Conservation (phyloP, 2,888 invertebrate genomes). For the Dioctria rufipes region DNA sequence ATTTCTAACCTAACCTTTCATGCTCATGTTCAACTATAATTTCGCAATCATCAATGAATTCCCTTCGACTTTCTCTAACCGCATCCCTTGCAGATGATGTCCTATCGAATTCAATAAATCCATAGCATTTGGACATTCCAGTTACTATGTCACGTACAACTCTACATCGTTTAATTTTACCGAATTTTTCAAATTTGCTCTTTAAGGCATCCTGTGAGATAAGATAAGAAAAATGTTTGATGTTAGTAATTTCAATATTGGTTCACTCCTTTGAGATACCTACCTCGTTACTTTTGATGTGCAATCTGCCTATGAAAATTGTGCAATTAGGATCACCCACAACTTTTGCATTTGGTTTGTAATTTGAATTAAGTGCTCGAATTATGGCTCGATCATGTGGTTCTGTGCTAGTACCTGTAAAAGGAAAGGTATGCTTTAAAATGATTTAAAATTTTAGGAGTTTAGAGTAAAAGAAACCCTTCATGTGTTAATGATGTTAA, state of each 20-base stretch:
- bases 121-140: constrained; percentile 86
- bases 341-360: constrained; percentile 77
- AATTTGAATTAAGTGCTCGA: constrained; percentile 80
- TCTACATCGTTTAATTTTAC: constrained; percentile 76
- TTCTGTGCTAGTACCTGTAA: constrained; percentile 78
- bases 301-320: constrained; percentile 83
- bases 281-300: constrained; percentile 77
- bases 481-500: too few species aligned
- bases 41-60: constrained; percentile 78
- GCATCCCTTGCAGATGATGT: constrained; percentile 77
- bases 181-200: constrained; percentile 77
- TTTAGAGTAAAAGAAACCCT: too few species aligned
- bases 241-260: background rate
- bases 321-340: constrained; percentile 81
- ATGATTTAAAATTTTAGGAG: too few species aligned
- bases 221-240: background rate
- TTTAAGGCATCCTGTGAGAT: constrained; percentile 73
- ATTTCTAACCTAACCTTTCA: constrained; percentile 72
- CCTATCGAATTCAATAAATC: constrained; percentile 85
- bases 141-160: constrained; percentile 87
- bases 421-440: too few species aligned
- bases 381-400: constrained; percentile 86
- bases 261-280: background rate
- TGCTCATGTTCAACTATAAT: constrained; percentile 86
- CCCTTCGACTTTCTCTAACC: constrained; percentile 75